Base-by-base conservation (phyloP, 2,888 invertebrate species). In the Sepioteuthis lessoniana region DNA sequence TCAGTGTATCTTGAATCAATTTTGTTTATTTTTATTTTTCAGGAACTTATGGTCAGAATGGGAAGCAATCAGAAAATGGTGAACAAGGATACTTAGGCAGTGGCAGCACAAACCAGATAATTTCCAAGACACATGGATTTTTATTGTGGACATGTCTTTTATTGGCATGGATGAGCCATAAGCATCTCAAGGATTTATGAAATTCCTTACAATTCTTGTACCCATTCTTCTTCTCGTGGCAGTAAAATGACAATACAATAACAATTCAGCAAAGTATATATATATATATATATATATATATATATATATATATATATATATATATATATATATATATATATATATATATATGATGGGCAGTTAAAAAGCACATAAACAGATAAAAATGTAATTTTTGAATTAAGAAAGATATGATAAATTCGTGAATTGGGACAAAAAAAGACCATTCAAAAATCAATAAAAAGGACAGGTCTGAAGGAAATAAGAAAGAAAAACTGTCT, bases 281-380 rank as follows among this genome's bases (percentile, higher is more conserved):
- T 35, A 19, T 35, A 76, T 76, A 76, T 76, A n/a, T 3, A n/a
- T 76, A 76, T 35, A 76, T 76, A 76, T 35, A 76, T 76, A 76
- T 35, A 76, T 76, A 76, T 35, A 76, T 76, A 76, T 76, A 76
- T 76, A 35, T 76, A 35, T 76, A 76, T 76, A 76, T 76, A 76
- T 76, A 76, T 76, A 76, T 76, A 76, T 76, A 19, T 60, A 60
- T 60, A 60, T 60, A 60, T 60, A 60, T 60, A 60, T 31, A 60
- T 60, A 60, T 60, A 60, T 76, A 76, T 16, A 76, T 55, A 76
- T 76, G n/a, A n/a, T 76, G 76, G n/a, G 76, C 76, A 76, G 76
- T 76, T n/a, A 76, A 76, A 55, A 76, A n/a, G n/a, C n/a, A 76
- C n/a, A 76, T 76, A 76, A 76, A 76, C n/a, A 76, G 76, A 76